phyloP scores from a whole-genome alignment of 37 sponge, comb jelly and placozoan genomes.

The Spongilla lacustris region DNA sequence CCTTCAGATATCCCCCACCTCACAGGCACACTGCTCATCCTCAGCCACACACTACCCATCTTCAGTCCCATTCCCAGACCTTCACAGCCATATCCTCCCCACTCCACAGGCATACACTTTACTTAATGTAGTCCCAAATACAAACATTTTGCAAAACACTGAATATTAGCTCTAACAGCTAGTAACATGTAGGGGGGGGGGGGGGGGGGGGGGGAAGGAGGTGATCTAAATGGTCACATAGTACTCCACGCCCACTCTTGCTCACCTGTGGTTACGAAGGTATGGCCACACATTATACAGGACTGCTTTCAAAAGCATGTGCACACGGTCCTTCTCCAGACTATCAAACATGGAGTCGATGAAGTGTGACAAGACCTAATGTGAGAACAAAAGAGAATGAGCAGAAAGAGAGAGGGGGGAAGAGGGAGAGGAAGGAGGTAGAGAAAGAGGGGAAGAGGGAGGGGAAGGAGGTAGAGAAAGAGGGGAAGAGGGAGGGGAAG shows the following conservation, averaged over 20 bases:
- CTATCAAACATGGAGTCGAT: slow-evolving; percentile 70
- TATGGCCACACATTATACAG: slow-evolving; percentile 65
- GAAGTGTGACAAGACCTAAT: slow-evolving; percentile 69
- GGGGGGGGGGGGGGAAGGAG: not conserved
- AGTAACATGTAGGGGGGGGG: not conserved
- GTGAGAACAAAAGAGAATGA: not conserved
- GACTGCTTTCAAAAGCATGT: slow-evolving; percentile 49
- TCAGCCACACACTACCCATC: too few relatives aligned
- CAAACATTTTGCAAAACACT: too few relatives aligned
- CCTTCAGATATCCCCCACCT: too few relatives aligned
- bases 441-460: not conserved
- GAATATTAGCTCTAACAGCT: too few relatives aligned
- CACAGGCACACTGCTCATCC: too few relatives aligned
- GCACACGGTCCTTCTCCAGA: slow-evolving; percentile 63
- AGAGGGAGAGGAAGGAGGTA: not conserved
- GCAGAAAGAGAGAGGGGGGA: not conserved
- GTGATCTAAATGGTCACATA: not conserved
- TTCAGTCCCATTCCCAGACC: too few relatives aligned
- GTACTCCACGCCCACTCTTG: too few relatives aligned
- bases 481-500: not conserved
- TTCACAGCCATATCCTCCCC: too few relatives aligned
- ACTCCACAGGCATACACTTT: too few relatives aligned
- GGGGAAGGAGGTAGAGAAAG: not conserved
- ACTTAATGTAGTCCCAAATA: too few relatives aligned
- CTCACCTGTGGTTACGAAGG: slow-evolving; percentile 63